These are phyloP conservation scores for Halictus quadricinctus DNA, from an alignment of 2,888 invertebrate species.

Conservation along the genomic window DNA sequence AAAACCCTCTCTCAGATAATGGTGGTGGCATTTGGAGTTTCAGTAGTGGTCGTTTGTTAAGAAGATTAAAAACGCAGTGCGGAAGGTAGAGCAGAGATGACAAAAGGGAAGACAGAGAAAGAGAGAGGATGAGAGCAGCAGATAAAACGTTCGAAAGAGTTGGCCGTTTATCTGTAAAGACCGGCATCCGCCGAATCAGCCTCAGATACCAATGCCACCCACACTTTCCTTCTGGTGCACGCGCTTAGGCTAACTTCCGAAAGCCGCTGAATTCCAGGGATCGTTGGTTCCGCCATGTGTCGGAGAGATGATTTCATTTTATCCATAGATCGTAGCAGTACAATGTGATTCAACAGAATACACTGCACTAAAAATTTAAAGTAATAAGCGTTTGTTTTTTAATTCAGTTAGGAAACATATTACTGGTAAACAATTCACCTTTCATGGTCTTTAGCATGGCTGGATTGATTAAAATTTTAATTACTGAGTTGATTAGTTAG, in stretches of 20 bases:
- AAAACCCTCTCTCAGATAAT: too few relatives aligned
- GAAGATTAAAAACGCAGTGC: constrained; percentile 58
- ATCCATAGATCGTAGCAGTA: background rate
- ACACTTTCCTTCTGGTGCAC: constrained; percentile 79
- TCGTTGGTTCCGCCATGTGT: constrained; percentile 45
- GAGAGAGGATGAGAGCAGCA: constrained; percentile 63
- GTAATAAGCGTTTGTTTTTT: background rate
- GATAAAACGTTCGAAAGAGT: constrained; percentile 81
- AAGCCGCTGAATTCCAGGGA: constrained; percentile 56
- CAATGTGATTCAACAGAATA: background rate
- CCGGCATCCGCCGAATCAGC: constrained; percentile 82
- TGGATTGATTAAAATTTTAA: background rate
- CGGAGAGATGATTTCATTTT: background rate
- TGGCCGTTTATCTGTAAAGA: constrained; percentile 77
- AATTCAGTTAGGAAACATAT: background rate
- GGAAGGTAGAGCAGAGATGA: constrained; percentile 43
- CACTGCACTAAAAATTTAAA: background rate
- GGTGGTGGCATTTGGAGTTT: background rate
- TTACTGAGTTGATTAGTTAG: background rate
- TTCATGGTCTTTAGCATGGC: background rate
- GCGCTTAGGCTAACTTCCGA: constrained; percentile 65
- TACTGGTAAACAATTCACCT: background rate
- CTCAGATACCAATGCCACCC: constrained; percentile 79
- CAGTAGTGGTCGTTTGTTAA: background rate
- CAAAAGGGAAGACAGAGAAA: constrained; percentile 47